These are phyloP conservation scores for Xenopus petersii DNA, from an alignment of 2,797 vertebrate genomes.

Conservation along the genomic window DNA sequence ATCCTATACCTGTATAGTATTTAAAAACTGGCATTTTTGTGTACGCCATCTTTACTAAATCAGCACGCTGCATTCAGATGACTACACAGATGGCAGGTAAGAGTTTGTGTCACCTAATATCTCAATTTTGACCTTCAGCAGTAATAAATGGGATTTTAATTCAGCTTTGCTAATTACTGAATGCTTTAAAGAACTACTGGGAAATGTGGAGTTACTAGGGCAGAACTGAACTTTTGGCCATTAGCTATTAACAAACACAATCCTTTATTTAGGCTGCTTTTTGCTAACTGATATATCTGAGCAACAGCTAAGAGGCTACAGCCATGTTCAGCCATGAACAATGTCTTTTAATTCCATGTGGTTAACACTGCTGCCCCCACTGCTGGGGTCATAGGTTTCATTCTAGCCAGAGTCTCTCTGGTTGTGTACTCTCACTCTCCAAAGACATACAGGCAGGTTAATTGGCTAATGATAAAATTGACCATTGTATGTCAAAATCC, in stretches of 20 bases:
- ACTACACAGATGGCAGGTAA: slow-evolving; percentile 31
- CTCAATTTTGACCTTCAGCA: slow-evolving; percentile 26
- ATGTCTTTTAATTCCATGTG: too few species aligned
- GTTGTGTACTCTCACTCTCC: too few species aligned
- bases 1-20: background rate
- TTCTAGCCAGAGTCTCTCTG: too few species aligned
- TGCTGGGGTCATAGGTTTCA: too few species aligned
- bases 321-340: too few species aligned
- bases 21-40: slow-evolving; percentile 16
- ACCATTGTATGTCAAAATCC: too few species aligned
- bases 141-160: slow-evolving; percentile 21
- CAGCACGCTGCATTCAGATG: slow-evolving; percentile 4
- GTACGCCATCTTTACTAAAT: slow-evolving; percentile 6
- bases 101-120: background rate
- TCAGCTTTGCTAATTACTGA: slow-evolving; percentile 16
- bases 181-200: slow-evolving; percentile 2
- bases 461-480: too few species aligned
- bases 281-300: too few species aligned
- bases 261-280: background rate
- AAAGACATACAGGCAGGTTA: too few species aligned
- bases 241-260: background rate
- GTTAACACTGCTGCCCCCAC: too few species aligned
- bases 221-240: too few species aligned
- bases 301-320: too few species aligned
- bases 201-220: background rate